Base-by-base conservation (phyloP, 2,888 invertebrate genomes). In the Aphelenchoides bicaudatus region DNA sequence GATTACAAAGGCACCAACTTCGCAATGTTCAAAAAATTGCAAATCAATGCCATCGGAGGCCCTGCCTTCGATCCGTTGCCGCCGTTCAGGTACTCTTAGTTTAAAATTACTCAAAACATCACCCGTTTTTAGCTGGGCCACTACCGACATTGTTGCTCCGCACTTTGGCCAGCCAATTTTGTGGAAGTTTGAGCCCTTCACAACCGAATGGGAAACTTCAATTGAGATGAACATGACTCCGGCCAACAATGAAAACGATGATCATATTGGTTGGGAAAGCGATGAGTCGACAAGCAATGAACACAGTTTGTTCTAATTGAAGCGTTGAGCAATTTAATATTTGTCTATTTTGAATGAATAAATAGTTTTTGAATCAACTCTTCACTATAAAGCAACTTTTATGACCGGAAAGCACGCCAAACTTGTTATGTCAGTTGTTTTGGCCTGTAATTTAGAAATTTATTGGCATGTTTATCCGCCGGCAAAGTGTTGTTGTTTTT, bases 101-200 rank as follows among this genome's bases (percentile, higher is more conserved):
- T 8, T 6, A 21, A 43, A 8, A 8, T 19, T 6, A n/a, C 21
- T 6, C 43, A 43, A 21, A 21, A 25, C 19, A 30, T 61, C 27
- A 6, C 1, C 19, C 19, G 19, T 29, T 62, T 72, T 47, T 46
- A 75, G 75, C 74, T 90, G 90, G 90, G 85, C 86, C 43, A 85
- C 84, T 49, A 85, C 86, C 56, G 86, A 83, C 59, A 70, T 63
- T 10, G 66, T 64, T 21, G 62, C 72, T 8, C 66, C 67, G 19
- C 89, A 88, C 73, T 79, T 84, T 62, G 88, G 88, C 1, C 86
- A 88, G 6, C 88, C 89, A 0, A 87, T 88, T 68, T 78, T 84
- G 39, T 89, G 88, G 85, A 82, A 85, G 49, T 90, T 89, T 77
- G 82, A 84, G 25, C 85, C 86, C 1, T 82, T 86, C 25, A 64